phyloP scores from a whole-genome alignment of 2,113 vertebrate genomes.

The Mixornis gularis region DNA sequence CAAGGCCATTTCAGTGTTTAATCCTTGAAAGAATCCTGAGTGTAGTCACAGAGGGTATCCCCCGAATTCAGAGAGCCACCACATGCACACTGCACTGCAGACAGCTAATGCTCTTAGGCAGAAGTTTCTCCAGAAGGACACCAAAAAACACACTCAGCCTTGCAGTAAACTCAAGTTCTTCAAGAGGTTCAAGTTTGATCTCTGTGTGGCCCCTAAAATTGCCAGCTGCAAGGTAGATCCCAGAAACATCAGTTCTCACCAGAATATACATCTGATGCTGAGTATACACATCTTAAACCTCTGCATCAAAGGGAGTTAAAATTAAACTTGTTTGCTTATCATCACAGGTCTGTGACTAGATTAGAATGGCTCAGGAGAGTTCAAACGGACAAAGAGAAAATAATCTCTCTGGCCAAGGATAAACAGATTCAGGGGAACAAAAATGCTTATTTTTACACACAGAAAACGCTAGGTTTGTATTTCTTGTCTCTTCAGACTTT shows the following conservation, averaged over 20 bases:
- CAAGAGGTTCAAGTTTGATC: background rate
- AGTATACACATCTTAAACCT: background rate
- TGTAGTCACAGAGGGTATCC: background rate
- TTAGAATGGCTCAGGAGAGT: background rate
- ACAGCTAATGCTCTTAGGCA: background rate
- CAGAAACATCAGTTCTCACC: background rate
- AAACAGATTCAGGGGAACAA: background rate
- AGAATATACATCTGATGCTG: background rate
- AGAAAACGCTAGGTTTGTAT: background rate
- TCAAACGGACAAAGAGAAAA: background rate
- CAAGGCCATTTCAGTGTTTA: background rate
- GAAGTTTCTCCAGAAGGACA: background rate
- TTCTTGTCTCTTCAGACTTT: background rate
- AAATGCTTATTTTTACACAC: background rate
- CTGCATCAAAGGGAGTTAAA: background rate
- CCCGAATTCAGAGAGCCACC: background rate
- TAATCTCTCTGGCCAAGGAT: background rate
- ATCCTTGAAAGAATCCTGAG: background rate
- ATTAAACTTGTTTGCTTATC: background rate
- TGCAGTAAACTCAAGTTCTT: background rate
- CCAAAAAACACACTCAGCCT: background rate
- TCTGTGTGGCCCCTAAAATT: background rate
- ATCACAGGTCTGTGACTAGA: background rate
- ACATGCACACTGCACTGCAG: fast-evolving
- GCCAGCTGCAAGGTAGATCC: background rate